Percentiles rank a stretch among this genome's conserved stretches.
phyloP scores from a whole-genome alignment of 2,113 vertebrate genomes.

The Eulemur macaco region DNA sequence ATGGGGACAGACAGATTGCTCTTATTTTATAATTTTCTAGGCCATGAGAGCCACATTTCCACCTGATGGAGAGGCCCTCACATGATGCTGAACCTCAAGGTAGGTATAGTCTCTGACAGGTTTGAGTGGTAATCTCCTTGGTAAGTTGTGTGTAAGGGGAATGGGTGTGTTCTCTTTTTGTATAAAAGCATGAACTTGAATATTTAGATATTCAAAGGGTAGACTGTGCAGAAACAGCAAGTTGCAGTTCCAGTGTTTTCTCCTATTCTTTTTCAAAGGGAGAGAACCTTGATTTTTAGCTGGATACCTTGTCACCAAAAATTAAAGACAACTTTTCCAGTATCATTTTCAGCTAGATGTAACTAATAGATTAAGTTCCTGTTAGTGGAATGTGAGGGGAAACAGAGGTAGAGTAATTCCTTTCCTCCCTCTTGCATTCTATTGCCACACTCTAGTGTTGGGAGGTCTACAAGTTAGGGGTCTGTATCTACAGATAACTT shows the following conservation, averaged over 20 bases:
- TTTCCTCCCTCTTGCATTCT: neutral
- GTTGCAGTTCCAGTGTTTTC: neutral
- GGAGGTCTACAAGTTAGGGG: neutral
- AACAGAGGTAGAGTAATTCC: neutral
- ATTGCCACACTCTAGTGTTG: rapidly evolving
- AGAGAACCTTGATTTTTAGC: neutral
- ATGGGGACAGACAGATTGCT: neutral
- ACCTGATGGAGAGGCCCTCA: neutral
- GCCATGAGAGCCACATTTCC: neutral
- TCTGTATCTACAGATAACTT: neutral
- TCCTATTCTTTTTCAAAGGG: neutral
- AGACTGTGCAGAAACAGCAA: neutral
- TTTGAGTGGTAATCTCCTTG: neutral
- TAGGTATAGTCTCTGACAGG: neutral
- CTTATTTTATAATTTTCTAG: neutral
- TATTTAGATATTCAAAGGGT: neutral
- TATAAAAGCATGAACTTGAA: neutral
- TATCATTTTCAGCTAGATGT: neutral
- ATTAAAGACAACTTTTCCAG: neutral
- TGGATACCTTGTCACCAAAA: neutral
- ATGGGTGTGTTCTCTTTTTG: neutral
- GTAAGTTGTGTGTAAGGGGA: neutral
- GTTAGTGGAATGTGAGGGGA: neutral
- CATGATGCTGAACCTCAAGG: neutral
- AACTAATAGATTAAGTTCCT: neutral